Evolutionary conservation across 2,113 vertebrate genomes (phyloP), one percentile per base, ranked within the genome.

Genomic region (Ia io): DNA sequence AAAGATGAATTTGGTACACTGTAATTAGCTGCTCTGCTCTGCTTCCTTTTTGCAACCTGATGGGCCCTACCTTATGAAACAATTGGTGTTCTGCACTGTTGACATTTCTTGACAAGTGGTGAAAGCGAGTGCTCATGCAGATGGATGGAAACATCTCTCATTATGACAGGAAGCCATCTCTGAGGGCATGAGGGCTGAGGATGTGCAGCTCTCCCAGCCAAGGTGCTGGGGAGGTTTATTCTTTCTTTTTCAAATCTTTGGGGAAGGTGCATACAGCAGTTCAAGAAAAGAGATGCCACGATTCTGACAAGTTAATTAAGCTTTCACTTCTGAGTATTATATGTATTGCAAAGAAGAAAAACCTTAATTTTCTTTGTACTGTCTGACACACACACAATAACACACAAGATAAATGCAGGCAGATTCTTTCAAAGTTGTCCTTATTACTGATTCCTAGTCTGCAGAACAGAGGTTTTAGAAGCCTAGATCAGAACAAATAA

Each of bases 241-340:
- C 98, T 97, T 91, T 28, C 56, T 96, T 97, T 97, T 97, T 97
- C 94, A 97, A 97, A 95, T 98, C 98, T 97, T 98, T 97, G 93
- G 97, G 98, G 98, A 98, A 98, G 97, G 97, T 98, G 97, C 97
- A 97, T 98, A 97, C 97, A 98, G 97, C 97, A 98, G 97, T 98
- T 98, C 97, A 96, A 98, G 97, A 98, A 98, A 98, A 97, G 98
- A 98, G 98, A 98, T 98, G 98, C 98, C 97, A 97, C 51, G 69
- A 97, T 98, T 98, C 97, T 98, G 98, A 98, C 98, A 98, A 98
- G 98, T 98, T 98, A 98, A 98, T 98, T 98, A 98, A 98, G 98
- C 98, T 98, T 98, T 98, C 98, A 98, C 96, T 98, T 98, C 98
- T 98, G 98, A 98, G 98, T 96, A 98, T 98, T 98, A 98, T 98